Conservation (phyloP, 2,797 vertebrate genomes). For the Yasuhikotakia modesta region DNA sequence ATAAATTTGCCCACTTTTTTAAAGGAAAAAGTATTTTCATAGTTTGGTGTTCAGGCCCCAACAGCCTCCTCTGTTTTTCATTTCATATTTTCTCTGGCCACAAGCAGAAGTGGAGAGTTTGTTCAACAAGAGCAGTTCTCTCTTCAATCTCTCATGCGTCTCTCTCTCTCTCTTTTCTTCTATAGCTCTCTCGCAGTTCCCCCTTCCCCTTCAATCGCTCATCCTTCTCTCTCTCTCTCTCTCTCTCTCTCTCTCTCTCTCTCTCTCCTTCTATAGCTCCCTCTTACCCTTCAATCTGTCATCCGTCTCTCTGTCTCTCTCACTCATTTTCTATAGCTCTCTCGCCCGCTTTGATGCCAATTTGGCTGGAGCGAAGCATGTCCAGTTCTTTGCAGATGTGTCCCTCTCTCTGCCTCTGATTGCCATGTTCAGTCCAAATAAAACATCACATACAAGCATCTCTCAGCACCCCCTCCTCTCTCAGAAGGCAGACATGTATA, state of each 20-base stretch:
- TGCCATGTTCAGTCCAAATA: conserved; percentile 38
- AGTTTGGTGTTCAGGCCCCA: conserved; percentile 40
- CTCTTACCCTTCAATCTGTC: conserved; percentile 48
- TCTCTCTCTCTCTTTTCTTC: conserved; percentile 27
- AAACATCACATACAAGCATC: conserved; percentile 38
- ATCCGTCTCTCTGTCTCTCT: conserved; percentile 37
- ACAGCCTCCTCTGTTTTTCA: conserved; percentile 48
- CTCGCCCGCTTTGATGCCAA: conserved; percentile 50
- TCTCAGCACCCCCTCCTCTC: neutral
- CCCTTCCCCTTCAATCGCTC: conserved; percentile 48
- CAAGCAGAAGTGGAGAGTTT: conserved; percentile 50
- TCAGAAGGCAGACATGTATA: neutral
- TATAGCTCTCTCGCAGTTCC: conserved; percentile 34
- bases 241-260: conserved; percentile 30
- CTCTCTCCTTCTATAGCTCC: no score
- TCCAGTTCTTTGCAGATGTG: conserved; percentile 54
- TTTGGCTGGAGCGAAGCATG: conserved; percentile 43
- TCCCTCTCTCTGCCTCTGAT: conserved; percentile 43
- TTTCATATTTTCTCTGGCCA: conserved; percentile 58
- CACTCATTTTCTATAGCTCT: conserved; percentile 33
- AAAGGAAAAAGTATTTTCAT: conserved; percentile 52
- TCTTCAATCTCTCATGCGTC: conserved; percentile 49
- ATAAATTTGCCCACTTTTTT: conserved; percentile 42
- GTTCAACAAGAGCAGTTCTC: conserved; percentile 44
- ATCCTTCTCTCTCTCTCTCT: conserved; percentile 37